Percentiles rank a stretch among this genome's conserved stretches.
Evolutionary conservation across 2,888 invertebrate genomes (phyloP).

Genomic region (Saturnia pavonia): DNA sequence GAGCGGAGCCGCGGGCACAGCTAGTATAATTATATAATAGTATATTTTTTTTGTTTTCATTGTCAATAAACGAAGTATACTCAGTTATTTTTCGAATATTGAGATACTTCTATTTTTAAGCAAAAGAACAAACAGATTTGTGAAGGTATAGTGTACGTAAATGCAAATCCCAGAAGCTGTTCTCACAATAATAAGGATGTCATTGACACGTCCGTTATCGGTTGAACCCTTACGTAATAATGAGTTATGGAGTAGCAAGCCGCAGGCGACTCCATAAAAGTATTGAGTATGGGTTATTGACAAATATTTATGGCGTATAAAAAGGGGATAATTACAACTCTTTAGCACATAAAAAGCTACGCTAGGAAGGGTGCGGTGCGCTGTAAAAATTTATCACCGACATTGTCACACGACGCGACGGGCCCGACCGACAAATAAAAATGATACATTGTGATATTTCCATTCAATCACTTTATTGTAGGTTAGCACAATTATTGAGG

Average conservation of each 20-base stretch:
- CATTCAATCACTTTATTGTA: conserved; percentile 4
- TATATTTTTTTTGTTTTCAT: neutral
- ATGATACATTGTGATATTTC: conserved; percentile 43
- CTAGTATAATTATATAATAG: no score
- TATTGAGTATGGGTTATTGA: conserved; percentile 79
- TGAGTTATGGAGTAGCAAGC: conserved; percentile 73
- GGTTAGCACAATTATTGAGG: neutral
- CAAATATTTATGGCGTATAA: conserved; percentile 81
- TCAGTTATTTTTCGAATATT: neutral
- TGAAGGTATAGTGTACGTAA: neutral
- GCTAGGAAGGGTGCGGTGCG: conserved; percentile 70
- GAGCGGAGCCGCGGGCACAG: no score
- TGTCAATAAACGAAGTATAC: neutral
- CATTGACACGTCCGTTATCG: conserved; percentile 58
- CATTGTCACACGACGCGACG: conserved; percentile 62
- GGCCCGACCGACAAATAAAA: conserved; percentile 47
- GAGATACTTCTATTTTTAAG: neutral
- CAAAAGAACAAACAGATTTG: neutral
- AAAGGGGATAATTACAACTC: conserved; percentile 81
- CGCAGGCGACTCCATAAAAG: conserved; percentile 75
- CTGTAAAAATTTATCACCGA: conserved; percentile 73
- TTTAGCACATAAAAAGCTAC: conserved; percentile 76
- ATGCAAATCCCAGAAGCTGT: conserved; percentile 37
- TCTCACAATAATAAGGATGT: conserved; percentile 53
- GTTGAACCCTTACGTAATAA: conserved; percentile 67